phyloP scores from a whole-genome alignment of 2,113 vertebrate genomes.

The rat (Rattus norvegicus) region DNA sequence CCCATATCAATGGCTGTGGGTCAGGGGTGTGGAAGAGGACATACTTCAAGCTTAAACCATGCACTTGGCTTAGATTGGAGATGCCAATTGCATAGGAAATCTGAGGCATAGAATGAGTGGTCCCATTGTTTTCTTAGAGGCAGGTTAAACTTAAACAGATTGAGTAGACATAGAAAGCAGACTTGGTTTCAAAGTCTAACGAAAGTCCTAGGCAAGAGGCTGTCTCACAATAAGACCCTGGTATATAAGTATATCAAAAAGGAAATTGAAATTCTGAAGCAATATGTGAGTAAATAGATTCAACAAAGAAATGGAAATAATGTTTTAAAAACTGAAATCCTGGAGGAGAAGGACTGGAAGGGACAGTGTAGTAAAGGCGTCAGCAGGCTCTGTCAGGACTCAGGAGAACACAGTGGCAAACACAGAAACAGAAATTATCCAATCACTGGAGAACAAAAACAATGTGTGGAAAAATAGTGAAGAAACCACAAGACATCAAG shows the following conservation, averaged over 20 bases:
- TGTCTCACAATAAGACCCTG: background rate
- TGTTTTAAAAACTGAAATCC: background rate
- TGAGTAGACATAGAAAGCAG: background rate
- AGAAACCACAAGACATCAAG: background rate
- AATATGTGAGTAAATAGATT: background rate
- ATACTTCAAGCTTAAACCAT: background rate
- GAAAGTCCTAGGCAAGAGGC: background rate
- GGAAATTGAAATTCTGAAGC: too few relatives aligned
- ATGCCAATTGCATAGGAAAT: background rate
- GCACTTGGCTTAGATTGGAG: background rate
- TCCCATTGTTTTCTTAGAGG: background rate
- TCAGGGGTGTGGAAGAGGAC: background rate
- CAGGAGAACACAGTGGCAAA: background rate
- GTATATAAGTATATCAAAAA: too few relatives aligned
- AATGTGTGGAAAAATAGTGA: background rate
- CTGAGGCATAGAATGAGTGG: background rate
- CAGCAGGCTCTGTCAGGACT: background rate
- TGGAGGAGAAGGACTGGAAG: background rate
- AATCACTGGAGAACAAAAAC: background rate
- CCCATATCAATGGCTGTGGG: background rate
- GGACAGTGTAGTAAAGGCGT: background rate
- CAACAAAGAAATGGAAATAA: background rate
- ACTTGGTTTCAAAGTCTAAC: background rate
- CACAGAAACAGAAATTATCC: background rate
- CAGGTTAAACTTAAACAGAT: background rate